Conservation (phyloP, 2,113 vertebrate genomes). For the Trachemys scripta region DNA sequence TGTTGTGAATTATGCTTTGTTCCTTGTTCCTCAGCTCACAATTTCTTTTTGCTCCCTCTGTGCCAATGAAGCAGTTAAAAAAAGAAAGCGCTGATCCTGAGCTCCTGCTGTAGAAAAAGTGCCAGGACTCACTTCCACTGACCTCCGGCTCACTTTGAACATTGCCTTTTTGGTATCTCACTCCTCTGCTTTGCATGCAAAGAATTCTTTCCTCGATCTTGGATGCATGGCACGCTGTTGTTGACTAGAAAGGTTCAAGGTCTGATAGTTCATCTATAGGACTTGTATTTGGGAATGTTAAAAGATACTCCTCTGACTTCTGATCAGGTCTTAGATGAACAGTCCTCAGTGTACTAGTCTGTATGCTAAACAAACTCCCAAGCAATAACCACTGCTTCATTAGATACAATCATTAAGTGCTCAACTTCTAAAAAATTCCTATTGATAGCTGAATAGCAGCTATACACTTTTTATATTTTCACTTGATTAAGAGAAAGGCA, state of each 20-base stretch:
- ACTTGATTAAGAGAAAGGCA: neutral
- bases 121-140: neutral
- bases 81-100: neutral
- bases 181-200: neutral
- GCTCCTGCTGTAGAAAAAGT: neutral
- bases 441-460: neutral
- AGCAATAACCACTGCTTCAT: neutral
- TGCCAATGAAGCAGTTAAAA: neutral
- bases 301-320: neutral
- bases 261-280: neutral
- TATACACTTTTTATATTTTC: neutral
- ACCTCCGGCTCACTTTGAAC: neutral
- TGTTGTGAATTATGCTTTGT: neutral
- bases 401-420: constrained; percentile 33
- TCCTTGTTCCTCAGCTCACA: neutral
- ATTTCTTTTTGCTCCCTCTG: neutral
- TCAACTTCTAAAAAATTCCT: neutral
- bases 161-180: neutral
- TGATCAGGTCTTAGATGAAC: neutral
- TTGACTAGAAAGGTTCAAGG: neutral
- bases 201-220: neutral
- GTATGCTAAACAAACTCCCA: neutral
- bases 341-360: fast-evolving
- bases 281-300: neutral
- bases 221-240: neutral